phyloP scores from a whole-genome alignment of 2,797 vertebrate species.

The Meriones psammophilus region DNA sequence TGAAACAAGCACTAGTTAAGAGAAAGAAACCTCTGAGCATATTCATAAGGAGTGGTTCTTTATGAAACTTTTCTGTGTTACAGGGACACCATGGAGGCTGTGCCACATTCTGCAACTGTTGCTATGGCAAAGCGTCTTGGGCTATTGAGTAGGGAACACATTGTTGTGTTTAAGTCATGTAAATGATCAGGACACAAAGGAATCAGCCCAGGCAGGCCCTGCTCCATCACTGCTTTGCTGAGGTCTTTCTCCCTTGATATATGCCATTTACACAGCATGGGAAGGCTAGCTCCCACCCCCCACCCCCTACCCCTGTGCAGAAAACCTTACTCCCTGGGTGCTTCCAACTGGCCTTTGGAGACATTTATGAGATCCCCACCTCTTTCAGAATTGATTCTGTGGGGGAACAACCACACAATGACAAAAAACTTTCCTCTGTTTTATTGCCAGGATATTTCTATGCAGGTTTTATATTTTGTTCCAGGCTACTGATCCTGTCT shows the following conservation, averaged over 20 bases:
- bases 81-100: conserved; percentile 56
- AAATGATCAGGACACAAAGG: conserved; percentile 84
- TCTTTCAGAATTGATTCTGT: conserved; percentile 69
- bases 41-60: conserved; percentile 80
- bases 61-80: conserved; percentile 73
- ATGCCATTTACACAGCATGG: conserved; percentile 71
- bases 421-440: conserved; percentile 55
- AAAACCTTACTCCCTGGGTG: conserved; percentile 67
- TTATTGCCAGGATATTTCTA: conserved; percentile 64
- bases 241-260: conserved; percentile 69
- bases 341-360: conserved; percentile 72
- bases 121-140: conserved; percentile 82
- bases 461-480: conserved; percentile 52
- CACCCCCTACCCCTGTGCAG: conserved; percentile 41
- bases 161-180: conserved; percentile 85
- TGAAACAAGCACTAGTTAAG: conserved; percentile 39
- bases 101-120: conserved; percentile 84
- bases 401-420: conserved; percentile 47
- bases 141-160: conserved; percentile 81
- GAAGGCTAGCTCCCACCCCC: conserved; percentile 57
- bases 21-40: conserved; percentile 78
- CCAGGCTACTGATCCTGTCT: conserved; percentile 45
- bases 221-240: conserved; percentile 61
- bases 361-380: conserved; percentile 65
- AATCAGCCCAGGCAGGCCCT: conserved; percentile 63